These are phyloP conservation scores for Gymnothorax javanicus DNA, from an alignment of 2,797 vertebrate genomes.

Conservation along the genomic window DNA sequence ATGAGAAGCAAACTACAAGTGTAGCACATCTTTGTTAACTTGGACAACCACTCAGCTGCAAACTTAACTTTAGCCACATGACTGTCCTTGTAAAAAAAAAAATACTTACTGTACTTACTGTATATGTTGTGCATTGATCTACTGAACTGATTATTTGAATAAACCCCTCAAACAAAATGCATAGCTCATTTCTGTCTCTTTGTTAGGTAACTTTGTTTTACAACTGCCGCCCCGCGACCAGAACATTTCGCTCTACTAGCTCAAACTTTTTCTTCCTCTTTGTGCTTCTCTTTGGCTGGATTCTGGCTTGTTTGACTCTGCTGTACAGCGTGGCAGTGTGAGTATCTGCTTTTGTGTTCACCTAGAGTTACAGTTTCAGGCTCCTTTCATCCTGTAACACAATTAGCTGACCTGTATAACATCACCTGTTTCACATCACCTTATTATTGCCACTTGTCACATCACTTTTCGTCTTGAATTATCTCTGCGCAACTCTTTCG, in stretches of 20 bases:
- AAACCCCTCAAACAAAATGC: not conserved
- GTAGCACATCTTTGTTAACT: no score
- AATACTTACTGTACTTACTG: not conserved
- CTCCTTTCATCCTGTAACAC: no score
- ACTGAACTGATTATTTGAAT: not conserved
- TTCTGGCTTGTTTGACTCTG: constrained; percentile 72
- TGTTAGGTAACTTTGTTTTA: constrained; percentile 77
- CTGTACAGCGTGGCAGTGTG: constrained; percentile 80
- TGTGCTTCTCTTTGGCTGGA: constrained; percentile 81
- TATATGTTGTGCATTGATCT: not conserved
- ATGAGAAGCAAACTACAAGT: no score
- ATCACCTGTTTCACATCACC: no score
- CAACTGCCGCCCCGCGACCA: constrained; percentile 81
- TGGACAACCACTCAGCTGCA: no score
- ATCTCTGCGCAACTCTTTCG: no score
- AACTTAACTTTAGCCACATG: no score
- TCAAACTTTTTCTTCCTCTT: constrained; percentile 82
- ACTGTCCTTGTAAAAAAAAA: not conserved
- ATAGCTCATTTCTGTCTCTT: not conserved
- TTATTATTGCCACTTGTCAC: no score
- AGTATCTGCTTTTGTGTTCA: constrained; percentile 53
- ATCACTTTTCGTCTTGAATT: no score
- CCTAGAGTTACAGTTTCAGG: not conserved
- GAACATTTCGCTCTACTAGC: constrained; percentile 82
- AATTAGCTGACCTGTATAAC: no score